Conservation (phyloP, 2,888 invertebrate species). For the Blomia tropicalis region DNA sequence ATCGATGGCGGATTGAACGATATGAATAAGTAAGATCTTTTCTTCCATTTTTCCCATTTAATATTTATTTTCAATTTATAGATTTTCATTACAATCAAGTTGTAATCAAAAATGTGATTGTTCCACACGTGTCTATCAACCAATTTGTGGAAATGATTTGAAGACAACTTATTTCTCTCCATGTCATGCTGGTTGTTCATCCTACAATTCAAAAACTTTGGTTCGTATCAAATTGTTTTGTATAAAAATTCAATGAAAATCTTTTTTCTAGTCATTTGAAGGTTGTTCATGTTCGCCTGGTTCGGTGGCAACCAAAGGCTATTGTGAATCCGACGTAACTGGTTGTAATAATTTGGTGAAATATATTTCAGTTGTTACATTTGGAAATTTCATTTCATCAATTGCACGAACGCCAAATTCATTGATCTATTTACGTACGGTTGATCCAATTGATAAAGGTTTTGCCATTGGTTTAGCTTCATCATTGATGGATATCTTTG, state of each 20-base stretch:
- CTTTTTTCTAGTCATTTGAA: slow-evolving; percentile 25
- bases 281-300: slow-evolving; percentile 18
- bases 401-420: slow-evolving; percentile 26
- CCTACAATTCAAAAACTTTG: not conserved
- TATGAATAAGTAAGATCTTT: no score
- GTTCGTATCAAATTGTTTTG: not conserved
- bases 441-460: slow-evolving; percentile 30
- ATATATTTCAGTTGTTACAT: slow-evolving; percentile 26
- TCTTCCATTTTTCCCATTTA: no score
- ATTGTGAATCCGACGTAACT: slow-evolving; percentile 43
- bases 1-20: slow-evolving; percentile 10
- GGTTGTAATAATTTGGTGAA: slow-evolving; percentile 35
- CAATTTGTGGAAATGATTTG: slow-evolving; percentile 17
- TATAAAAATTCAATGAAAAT: not conserved
- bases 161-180: slow-evolving; percentile 20
- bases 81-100: not conserved
- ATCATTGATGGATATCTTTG: slow-evolving; percentile 28
- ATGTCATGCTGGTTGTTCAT: slow-evolving; percentile 22
- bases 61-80: not conserved
- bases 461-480: slow-evolving; percentile 29
- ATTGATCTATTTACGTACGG: slow-evolving; percentile 23
- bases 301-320: slow-evolving; percentile 35
- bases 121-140: slow-evolving; percentile 3
- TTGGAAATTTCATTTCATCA: slow-evolving; percentile 26
- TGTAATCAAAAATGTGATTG: slow-evolving; percentile 22